Evolutionary conservation across 2,797 vertebrate species (phyloP).

Genomic region (Centropyge bicolor): DNA sequence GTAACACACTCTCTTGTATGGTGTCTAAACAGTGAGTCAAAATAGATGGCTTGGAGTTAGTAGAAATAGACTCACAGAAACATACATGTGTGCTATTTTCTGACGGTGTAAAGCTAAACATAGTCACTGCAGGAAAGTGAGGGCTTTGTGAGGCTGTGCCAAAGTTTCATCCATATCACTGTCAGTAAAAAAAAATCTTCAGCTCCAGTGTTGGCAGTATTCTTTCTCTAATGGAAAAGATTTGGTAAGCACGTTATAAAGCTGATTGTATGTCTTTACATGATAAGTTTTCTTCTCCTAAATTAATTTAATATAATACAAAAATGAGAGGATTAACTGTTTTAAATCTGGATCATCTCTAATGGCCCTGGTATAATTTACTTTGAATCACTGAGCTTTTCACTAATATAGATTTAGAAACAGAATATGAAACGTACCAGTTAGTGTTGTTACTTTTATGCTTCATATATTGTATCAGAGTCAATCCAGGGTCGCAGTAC

Average conservation of each 20-base stretch:
- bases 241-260: background rate
- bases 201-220: background rate
- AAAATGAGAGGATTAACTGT: too few species aligned
- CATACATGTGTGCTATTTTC: slow-evolving; percentile 23
- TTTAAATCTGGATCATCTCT: background rate
- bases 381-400: background rate
- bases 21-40: slow-evolving; percentile 23
- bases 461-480: background rate
- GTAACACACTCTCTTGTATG: slow-evolving; percentile 31
- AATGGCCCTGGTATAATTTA: background rate
- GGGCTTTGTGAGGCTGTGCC: background rate
- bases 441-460: background rate
- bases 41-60: slow-evolving; percentile 16
- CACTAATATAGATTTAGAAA: background rate
- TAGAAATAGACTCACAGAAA: slow-evolving; percentile 5
- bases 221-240: too few species aligned
- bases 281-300: too few species aligned
- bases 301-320: too few species aligned
- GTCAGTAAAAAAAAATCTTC: background rate
- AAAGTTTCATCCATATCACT: background rate
- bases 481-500: background rate
- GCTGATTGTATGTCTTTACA: background rate
- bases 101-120: slow-evolving; percentile 25
- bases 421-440: background rate
- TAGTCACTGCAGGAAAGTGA: background rate